Conservation (phyloP, 2,113 vertebrate genomes). For the Mohoua ochrocephala region DNA sequence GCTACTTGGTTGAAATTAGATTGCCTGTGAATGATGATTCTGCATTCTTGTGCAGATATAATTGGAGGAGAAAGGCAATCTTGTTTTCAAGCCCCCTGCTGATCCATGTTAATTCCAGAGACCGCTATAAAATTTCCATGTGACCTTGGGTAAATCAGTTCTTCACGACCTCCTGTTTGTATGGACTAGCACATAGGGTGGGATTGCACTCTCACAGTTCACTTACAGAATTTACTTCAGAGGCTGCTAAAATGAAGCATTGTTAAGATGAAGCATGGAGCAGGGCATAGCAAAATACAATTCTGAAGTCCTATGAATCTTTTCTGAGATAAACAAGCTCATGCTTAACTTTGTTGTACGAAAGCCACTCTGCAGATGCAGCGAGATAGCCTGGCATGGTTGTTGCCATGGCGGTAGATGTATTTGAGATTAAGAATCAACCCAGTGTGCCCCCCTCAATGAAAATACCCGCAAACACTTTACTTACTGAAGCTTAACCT, state of each 20-base stretch:
- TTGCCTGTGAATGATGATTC: neutral
- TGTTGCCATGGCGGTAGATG: neutral
- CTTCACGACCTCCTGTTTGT: neutral
- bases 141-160: neutral
- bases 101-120: constrained; percentile 3
- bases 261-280: neutral
- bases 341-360: neutral
- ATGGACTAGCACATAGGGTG: neutral
- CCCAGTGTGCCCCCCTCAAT: neutral
- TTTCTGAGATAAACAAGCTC: neutral
- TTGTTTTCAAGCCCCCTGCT: constrained; percentile 29
- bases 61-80: neutral
- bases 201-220: neutral
- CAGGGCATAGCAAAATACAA: neutral
- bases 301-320: neutral
- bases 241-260: neutral
- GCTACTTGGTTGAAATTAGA: neutral
- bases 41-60: constrained; percentile 2
- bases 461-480: neutral
- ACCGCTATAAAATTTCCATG: neutral
- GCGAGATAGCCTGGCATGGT: neutral
- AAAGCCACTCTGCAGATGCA: neutral
- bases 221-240: neutral
- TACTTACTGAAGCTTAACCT: constrained; percentile 76
- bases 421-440: neutral